Percentiles rank a stretch among this genome's conserved stretches.
Evolutionary conservation across 1,140 invertebrate genomes (phyloP).

Genomic region (Drosophila santomea): DNA sequence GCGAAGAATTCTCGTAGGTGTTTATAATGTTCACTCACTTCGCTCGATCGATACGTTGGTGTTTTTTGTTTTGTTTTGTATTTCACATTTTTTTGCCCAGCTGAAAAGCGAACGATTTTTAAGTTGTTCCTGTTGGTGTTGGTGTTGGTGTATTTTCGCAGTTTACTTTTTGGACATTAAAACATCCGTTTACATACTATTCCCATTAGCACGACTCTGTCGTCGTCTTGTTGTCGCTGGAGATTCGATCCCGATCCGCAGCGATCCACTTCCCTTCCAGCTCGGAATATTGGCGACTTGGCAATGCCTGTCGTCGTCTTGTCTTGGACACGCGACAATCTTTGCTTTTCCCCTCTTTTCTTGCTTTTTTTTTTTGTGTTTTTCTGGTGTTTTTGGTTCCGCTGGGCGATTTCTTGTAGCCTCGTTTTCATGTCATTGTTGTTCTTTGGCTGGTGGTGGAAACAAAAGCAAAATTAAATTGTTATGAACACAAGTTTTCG

Average conservation of each 20-base stretch:
- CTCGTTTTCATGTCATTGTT: constrained; percentile 47
- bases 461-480: constrained; percentile 83
- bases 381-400: background rate
- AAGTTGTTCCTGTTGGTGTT: constrained; percentile 41
- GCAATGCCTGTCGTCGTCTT: constrained; percentile 53
- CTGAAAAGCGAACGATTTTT: constrained; percentile 50
- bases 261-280: constrained; percentile 39
- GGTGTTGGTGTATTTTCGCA: constrained; percentile 68
- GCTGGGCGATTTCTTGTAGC: constrained; percentile 33
- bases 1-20: constrained; percentile 73
- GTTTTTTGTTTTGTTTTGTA: constrained; percentile 1
- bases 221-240: constrained; percentile 63
- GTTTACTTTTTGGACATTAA: constrained; percentile 84
- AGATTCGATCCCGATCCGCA: constrained; percentile 31
- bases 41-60: constrained; percentile 52
- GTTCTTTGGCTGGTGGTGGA: constrained; percentile 50
- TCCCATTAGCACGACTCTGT: constrained; percentile 79
- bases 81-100: constrained; percentile 50
- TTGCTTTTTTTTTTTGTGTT: background rate
- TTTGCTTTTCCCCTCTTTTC: constrained; percentile 22
- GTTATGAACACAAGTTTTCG: constrained; percentile 81
- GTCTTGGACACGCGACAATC: constrained; percentile 82
- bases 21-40: constrained; percentile 79
- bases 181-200: constrained; percentile 84
- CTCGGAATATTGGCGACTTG: constrained; percentile 7